Base-by-base conservation (phyloP, 2,888 invertebrate species). In the Acronicta aceris region DNA sequence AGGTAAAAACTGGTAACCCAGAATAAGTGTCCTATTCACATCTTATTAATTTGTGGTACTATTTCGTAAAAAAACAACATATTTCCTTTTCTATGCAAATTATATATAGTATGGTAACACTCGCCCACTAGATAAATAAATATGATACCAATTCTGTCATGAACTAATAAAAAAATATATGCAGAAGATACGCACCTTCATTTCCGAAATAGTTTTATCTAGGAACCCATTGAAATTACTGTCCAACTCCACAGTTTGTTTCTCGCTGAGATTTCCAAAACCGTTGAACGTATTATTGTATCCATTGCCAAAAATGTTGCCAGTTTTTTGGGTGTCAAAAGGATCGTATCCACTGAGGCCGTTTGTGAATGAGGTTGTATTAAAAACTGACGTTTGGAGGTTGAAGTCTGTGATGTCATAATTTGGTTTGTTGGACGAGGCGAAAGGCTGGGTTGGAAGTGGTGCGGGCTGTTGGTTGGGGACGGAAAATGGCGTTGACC, bases 141-240 rank as follows among this genome's bases (percentile, higher is more conserved):
- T n/a, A 49, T 16, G 12, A 33, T 40, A 33, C 12, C 7, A 1
- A 55, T 38, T 41, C 17, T 8, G 16, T 5, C 21, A 52, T 1
- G 45, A n/a, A 54, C 13, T 33, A 51, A 33, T 0, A 41, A 46
- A 41, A 50, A 27, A 41, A 42, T 16, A 62, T 56, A 42, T 1
- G 5, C 10, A 4, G 16, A 42, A 68, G 21, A 59, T 59, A 80
- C 91, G 73, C 82, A 98, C 98, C 96, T 98, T 98, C 97, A 98
- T 97, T 94, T 98, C 98, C 79, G 97, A 92, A 80, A 98, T 96
- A 84, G 97, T 96, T 87, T 97, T 97, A 89, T 98, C 98, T 88
- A 97, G 91, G 78, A 97, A 95, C 52, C 97, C 97, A 81, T 97
- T 97, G 75, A 97, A 97, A 88, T 96, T 96, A 91, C 93, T 94